Evolutionary conservation across 2,113 vertebrate species (phyloP).

Genomic region (Sander vitreus): DNA sequence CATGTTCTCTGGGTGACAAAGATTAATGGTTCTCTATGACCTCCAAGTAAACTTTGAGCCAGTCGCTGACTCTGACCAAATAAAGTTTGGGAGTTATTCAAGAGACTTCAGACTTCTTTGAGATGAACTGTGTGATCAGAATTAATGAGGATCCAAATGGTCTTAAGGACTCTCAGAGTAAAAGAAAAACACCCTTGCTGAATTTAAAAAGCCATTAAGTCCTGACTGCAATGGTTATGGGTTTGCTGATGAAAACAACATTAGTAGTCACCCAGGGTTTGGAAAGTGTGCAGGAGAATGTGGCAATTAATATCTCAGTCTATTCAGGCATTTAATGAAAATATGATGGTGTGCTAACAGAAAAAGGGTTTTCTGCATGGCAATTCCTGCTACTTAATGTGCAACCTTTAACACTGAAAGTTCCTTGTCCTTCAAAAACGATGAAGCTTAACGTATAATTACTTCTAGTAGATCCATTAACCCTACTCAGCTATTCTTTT

Average conservation of each 20-base stretch:
- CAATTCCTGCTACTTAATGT: conserved; percentile 60
- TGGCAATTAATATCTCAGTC: conserved; percentile 75
- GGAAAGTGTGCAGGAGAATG: conserved; percentile 49
- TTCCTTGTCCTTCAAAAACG: conserved; percentile 32
- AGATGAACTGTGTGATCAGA: conserved; percentile 65
- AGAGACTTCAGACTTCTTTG: conserved; percentile 44
- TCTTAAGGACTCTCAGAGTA: conserved; percentile 42
- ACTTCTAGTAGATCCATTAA: conserved; percentile 40
- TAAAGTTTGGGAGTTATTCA: conserved; percentile 56
- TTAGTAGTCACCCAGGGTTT: conserved; percentile 67
- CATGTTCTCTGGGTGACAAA: conserved; percentile 57
- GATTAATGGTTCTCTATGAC: conserved; percentile 69
- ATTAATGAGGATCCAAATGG: conserved; percentile 69
- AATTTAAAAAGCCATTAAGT: conserved; percentile 68
- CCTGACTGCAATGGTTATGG: conserved; percentile 48
- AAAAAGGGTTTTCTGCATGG: conserved; percentile 59
- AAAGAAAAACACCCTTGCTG: conserved; percentile 42
- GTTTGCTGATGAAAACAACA: conserved; percentile 66
- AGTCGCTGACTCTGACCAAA: conserved; percentile 53
- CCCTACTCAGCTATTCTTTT: conserved; percentile 48
- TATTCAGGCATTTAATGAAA: conserved; percentile 80
- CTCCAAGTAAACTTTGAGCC: conserved; percentile 57
- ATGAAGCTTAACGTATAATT: conserved; percentile 42
- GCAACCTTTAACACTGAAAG: conserved; percentile 49
- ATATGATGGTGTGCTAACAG: conserved; percentile 59